Base-by-base conservation (phyloP, 1,140 invertebrate species). In the Drosophila rhopaloa region DNA sequence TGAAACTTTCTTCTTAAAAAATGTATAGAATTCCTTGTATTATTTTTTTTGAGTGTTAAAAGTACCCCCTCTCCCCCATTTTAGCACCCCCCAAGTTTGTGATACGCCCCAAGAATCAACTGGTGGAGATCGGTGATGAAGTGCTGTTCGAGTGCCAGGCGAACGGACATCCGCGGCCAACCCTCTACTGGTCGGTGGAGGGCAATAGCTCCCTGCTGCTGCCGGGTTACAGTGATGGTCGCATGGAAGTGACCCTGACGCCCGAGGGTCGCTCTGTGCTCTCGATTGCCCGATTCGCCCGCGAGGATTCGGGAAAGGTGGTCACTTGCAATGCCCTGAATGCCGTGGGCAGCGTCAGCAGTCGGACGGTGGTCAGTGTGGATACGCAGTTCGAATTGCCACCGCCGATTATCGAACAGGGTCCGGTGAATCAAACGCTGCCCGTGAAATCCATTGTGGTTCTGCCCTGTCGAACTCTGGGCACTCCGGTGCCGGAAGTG, bases 401-500 rank as follows among this genome's bases (percentile, higher is more conserved):
- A 68, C 98, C 98, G 41, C 98, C 98, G 57, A 95, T 98, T 66
- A 98, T 99, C 85, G 94, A 95, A 71, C 93, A 96, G 76, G 97
- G 97, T 35, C 97, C 97, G 43, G 95, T 96, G 77, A 98, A 98
- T 93, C 98, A 98, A 94, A 99, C 98, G 9, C 93, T 96, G 83
- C 96, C 96, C 56, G 93, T 96, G 35, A 94, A 96, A 92, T 95
- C 95, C 58, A 94, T 96, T 63, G 97, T 96, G 19, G 94, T 95
- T 79, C 93, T 98, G 77, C 95, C 95, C 5, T 98, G 97, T 73
- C 94, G 94, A 81, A 96, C 96, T 0, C 94, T 95, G 48, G 97
- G 97, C 11, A 94, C 94, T 79, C 96, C 96, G 47, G 93, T 94
- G 72, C 96, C 97, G 2, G 94, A 95, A 46, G 96, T 97, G 57